Evolutionary conservation across 2,113 vertebrate genomes (phyloP).

Genomic region (Garra rufa): DNA sequence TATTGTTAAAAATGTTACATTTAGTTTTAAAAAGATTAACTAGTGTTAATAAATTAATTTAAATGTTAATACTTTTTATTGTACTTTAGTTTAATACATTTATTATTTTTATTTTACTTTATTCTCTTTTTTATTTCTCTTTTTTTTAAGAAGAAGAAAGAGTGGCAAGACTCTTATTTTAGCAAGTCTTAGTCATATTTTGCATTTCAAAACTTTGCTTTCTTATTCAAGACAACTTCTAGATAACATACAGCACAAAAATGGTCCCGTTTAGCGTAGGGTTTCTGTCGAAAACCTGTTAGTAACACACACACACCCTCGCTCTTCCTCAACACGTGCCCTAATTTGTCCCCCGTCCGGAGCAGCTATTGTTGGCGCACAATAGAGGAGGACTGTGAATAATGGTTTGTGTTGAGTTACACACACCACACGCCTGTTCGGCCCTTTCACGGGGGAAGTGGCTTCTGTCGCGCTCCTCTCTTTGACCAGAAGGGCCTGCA

Average conservation of each 20-base stretch:
- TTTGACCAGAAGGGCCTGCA: slow-evolving; percentile 69
- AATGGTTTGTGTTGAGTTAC: slow-evolving; percentile 79
- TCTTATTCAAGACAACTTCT: neutral
- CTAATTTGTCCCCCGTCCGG: slow-evolving; percentile 48
- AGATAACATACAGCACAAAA: neutral
- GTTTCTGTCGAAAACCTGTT: slow-evolving; percentile 36
- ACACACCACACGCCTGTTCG: slow-evolving; percentile 84
- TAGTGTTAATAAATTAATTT: too few relatives aligned
- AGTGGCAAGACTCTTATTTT: neutral
- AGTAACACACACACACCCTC: slow-evolving; percentile 70
- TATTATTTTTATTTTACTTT: too few relatives aligned
- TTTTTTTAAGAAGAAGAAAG: too few relatives aligned
- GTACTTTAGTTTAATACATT: too few relatives aligned
- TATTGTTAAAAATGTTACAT: too few relatives aligned
- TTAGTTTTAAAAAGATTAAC: too few relatives aligned
- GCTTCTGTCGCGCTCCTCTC: slow-evolving; percentile 67
- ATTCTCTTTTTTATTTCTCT: too few relatives aligned
- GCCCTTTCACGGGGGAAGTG: slow-evolving; percentile 78
- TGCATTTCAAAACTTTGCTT: neutral
- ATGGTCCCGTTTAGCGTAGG: neutral
- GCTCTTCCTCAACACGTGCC: slow-evolving; percentile 36
- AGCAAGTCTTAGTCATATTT: neutral
- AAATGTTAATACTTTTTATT: too few relatives aligned
- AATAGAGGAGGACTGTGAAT: slow-evolving; percentile 76
- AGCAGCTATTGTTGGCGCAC: slow-evolving; percentile 76